Evolutionary conservation across 1,140 invertebrate genomes (phyloP).

Genomic region (Megalonaias nervosa): DNA sequence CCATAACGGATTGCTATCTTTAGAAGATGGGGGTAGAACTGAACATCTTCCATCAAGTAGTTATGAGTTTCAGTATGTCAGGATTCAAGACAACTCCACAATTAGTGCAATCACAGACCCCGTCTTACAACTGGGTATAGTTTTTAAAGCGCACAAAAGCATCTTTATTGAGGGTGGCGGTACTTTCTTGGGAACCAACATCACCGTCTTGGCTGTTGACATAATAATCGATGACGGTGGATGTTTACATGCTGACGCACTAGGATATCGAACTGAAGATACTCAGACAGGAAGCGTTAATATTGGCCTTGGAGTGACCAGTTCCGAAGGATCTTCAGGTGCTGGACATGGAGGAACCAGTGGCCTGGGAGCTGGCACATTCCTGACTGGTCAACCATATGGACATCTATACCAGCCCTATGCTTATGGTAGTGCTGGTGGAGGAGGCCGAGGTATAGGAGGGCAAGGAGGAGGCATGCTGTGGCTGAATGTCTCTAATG

Average conservation of each 20-base stretch:
- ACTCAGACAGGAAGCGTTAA: constrained; percentile 33
- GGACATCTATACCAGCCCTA: constrained; percentile 57
- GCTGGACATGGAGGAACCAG: constrained; percentile 59
- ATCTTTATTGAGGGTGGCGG: constrained; percentile 58
- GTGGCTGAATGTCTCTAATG: constrained; percentile 44
- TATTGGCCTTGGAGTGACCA: constrained; percentile 46
- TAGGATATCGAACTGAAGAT: constrained; percentile 49
- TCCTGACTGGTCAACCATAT: constrained; percentile 54
- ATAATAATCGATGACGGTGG: constrained; percentile 59
- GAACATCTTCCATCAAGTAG: constrained; percentile 27
- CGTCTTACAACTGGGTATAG: constrained; percentile 38
- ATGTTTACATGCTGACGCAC: constrained; percentile 46
- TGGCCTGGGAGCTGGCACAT: constrained; percentile 48
- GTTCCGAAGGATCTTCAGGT: constrained; percentile 51
- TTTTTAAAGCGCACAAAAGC: constrained; percentile 32
- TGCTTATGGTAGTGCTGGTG: constrained; percentile 55
- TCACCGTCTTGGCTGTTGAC: constrained; percentile 45
- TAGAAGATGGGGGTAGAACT: constrained; percentile 49
- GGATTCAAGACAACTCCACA: constrained; percentile 57
- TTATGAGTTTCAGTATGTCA: constrained; percentile 43
- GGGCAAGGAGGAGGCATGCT: constrained; percentile 56
- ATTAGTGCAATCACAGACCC: constrained; percentile 49
- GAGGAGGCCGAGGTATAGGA: constrained; percentile 42
- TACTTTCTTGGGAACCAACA: constrained; percentile 51
- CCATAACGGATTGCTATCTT: constrained; percentile 50